Base-by-base conservation (phyloP, 2,888 invertebrate species). In the Lysandra coridon region DNA sequence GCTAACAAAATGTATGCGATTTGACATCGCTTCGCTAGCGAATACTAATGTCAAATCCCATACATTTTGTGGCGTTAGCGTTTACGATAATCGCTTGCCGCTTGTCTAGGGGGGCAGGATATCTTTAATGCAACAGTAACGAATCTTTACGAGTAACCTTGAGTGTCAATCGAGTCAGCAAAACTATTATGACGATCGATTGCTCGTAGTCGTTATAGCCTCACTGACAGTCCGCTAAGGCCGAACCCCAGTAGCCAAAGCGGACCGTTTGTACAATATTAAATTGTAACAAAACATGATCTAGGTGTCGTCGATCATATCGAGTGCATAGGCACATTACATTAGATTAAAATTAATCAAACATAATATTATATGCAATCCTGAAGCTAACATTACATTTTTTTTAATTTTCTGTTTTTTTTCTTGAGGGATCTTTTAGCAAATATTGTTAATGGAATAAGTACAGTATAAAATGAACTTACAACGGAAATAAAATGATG, bases 371-470 rank as follows among this genome's bases (percentile, higher is more conserved):
- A 86, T 90, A 92, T 93, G 93, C 93, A 84, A 87, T 86, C 92
- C 91, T 91, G 92, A 91, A 57, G 23, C 86, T 88, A 88, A 83
- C 83, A 86, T 86, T 83, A 83, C 89, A 92, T 92, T 92, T 92
- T 92, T 78, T 49, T 81, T 85, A 90, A 92, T 92, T 91, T 85
- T 85, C 84, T 83, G 78, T 81, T 74, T 80, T 80, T 84, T 85
- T 85, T 86, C 88, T 90, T 86, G 88, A 88, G 87, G 89, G 91
- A 89, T 90, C 86, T 87, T 91, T 93, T 93, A 93, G 90, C 87
- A 90, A 93, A 93, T 92, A 93, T 91, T 90, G 89, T 92, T 91
- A 91, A 92, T 93, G 90, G 89, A 90, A 92, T 94, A 94, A 93
- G 93, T 93, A 94, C 93, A 92, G 92, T 93, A 94, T 87, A 92